Base-by-base conservation (phyloP, 2,113 vertebrate genomes). In the Amphiprion ocellaris region DNA sequence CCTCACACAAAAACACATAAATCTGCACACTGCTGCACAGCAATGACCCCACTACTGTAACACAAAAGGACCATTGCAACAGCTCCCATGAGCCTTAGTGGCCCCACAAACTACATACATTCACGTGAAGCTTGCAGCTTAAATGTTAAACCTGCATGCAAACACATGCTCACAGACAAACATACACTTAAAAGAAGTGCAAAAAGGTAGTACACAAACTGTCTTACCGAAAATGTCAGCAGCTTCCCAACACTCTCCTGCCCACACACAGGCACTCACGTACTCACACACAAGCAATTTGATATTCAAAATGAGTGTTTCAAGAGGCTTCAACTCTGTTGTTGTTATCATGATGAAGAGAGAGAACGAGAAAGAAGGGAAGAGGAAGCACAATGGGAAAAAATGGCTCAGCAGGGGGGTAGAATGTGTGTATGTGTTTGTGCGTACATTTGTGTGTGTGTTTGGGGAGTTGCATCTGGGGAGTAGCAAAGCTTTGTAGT, bases 401-500 rank as follows among this genome's bases (percentile, higher is more conserved):
- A 91, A 94, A 87, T 21, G 63, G 90, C 95, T 92, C 94, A 93
- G 94, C 89, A 90, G 93, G 94, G 44, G 69, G 54, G 37, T 55
- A 54, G 7, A 5, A 17, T 77, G n/a, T 37, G 8, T 33, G 28
- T 92, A 93, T 69, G 46, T 50, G 62, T 68, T 49, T 61, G 55
- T 54, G 91, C 84, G 93, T 90, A 14, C 16, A 7, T 44, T 11
- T 65, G 53, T 64, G 23, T 23, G 37, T 64, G 55, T 73, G 58
- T 72, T 79, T 73, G 46, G 64, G 10, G 24, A 60, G 54, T 61
- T 67, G 70, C 93, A 79, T 81, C 94, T 93, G 89, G 94, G 94
- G 93, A 95, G 94, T 92, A 95, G 90, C 81, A 93, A 92, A 95
- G 91, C 95, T 94, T 95, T 96, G 95, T 96, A 95, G 95, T 89